Evolutionary conservation across 2,888 invertebrate genomes (phyloP), one percentile per base, ranked within the genome.

Genomic region (Mycalesis mineus): DNA sequence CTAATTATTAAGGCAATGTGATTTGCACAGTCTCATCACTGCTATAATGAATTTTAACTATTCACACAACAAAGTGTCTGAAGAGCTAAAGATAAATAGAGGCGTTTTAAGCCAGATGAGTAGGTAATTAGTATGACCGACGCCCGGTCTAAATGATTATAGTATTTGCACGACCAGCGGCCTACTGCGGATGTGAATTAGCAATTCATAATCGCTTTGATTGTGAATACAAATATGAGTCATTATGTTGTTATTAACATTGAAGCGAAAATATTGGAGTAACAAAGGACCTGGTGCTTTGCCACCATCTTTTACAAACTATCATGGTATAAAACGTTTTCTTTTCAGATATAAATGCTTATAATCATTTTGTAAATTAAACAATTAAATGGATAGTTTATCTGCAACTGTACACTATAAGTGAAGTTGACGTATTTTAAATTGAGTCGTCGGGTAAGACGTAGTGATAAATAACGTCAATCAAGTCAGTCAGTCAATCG

Each of bases 151-250:
- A 60, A 60, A 57, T 61, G 53, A 63, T 63, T 64, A 61, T 51
- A 58, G 60, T 61, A 57, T 52, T 51, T 41, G 59, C 65, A 62
- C 63, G 65, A 61, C 45, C 55, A 42, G 51, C 28, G 28, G 48
- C 40, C 49, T 31, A 40, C 39, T 49, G 60, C 67, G 67, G 68
- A 68, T 68, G 61, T 58, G 61, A 57, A 68, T 69, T 67, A 64
- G 66, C 66, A 66, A 65, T 65, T 64, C 65, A 57, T 65, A 64
- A 59, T 58, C 52, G 48, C 55, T 54, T 54, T 54, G 59, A 61
- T 60, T 58, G 63, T 60, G 66, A 62, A 66, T 67, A 64, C 66
- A 59, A 68, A 66, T 68, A 62, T 64, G 55, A 61, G 55, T 62
- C 47, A 65, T 63, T 61, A 47, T 36, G 13, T 53, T 42, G 31